A percentile compares a stretch with the other conserved stretches of the same genome.
Evolutionary conservation across 1,140 invertebrate genomes (phyloP).

Genomic region (Acromyrmex echinatior): DNA sequence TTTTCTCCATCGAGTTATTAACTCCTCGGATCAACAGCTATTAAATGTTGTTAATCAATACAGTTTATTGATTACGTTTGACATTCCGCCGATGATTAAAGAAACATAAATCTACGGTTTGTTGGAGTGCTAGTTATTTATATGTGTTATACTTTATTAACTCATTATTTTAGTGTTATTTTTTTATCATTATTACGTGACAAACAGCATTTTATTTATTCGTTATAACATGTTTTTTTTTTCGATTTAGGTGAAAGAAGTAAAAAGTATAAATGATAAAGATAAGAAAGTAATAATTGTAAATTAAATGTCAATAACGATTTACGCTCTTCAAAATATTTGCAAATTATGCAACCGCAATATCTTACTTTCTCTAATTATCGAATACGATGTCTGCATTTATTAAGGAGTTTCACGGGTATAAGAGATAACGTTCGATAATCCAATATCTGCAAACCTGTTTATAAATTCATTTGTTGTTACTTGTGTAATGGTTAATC

Average conservation of each 20-base stretch:
- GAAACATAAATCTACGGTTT: constrained; percentile 20
- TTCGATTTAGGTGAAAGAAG: not conserved
- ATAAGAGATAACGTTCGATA: constrained; percentile 30
- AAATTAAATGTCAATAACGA: constrained; percentile 10
- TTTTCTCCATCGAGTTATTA: constrained; percentile 27
- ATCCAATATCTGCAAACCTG: not conserved
- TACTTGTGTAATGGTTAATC: constrained; percentile 27
- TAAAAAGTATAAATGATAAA: not conserved
- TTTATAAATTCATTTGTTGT: constrained; percentile 25
- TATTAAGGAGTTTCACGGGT: not conserved
- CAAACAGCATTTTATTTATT: not conserved
- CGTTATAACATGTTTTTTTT: not conserved
- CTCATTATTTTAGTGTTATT: not conserved
- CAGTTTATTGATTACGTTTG: constrained; percentile 2
- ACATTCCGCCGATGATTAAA: constrained; percentile 19
- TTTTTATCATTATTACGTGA: not conserved
- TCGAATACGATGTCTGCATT: not conserved
- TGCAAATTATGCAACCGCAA: not conserved
- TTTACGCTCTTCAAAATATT: not conserved
- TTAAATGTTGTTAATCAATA: constrained; percentile 35
- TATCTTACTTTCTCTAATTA: constrained; percentile 52
- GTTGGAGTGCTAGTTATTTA: constrained; percentile 3
- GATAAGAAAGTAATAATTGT: not conserved
- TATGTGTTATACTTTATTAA: constrained; percentile 16
- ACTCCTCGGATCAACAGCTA: constrained; percentile 6